phyloP scores from a whole-genome alignment of 2,797 vertebrate genomes.

The Hybognathus amarus region DNA sequence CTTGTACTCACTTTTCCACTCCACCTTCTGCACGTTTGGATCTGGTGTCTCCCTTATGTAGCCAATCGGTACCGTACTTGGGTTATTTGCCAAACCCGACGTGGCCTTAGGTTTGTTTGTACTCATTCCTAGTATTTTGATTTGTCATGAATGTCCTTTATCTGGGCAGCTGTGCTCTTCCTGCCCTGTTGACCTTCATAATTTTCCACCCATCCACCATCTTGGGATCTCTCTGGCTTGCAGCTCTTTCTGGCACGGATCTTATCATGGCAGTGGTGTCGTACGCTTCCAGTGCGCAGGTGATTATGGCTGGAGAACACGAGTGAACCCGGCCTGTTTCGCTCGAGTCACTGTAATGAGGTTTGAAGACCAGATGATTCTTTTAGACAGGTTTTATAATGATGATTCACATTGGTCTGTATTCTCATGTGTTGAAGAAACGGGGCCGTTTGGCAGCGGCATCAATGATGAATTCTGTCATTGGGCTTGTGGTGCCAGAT shows the following conservation, averaged over 20 bases:
- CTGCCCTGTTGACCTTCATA: slow-evolving; percentile 57
- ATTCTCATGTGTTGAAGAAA: slow-evolving; percentile 17
- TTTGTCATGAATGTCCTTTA: slow-evolving; percentile 23
- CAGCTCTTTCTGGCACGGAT: slow-evolving; percentile 29
- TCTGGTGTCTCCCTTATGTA: not conserved
- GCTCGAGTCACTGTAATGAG: slow-evolving; percentile 28
- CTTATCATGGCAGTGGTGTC: slow-evolving; percentile 36
- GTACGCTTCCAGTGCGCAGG: not conserved
- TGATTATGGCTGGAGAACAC: slow-evolving; percentile 8
- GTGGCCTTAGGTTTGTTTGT: not conserved
- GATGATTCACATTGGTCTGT: slow-evolving; percentile 19
- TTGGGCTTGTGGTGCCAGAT: not conserved
- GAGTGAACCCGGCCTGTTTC: slow-evolving; percentile 23
- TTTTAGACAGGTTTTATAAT: slow-evolving; percentile 21
- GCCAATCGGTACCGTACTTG: not conserved
- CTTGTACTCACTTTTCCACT: not conserved
- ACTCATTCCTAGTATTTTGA: slow-evolving; percentile 17
- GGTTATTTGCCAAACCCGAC: slow-evolving; percentile 16
- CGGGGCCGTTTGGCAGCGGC: not conserved
- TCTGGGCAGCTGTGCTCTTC: slow-evolving; percentile 36
- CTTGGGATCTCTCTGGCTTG: slow-evolving; percentile 48
- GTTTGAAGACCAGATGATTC: not conserved
- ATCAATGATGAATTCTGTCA: slow-evolving; percentile 1
- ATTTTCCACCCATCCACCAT: slow-evolving; percentile 50
- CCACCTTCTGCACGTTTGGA: not conserved